A percentile compares a stretch with the other conserved stretches of the same genome.
phyloP scores from a whole-genome alignment of 2,113 vertebrate species.

The Eidolon helvum region DNA sequence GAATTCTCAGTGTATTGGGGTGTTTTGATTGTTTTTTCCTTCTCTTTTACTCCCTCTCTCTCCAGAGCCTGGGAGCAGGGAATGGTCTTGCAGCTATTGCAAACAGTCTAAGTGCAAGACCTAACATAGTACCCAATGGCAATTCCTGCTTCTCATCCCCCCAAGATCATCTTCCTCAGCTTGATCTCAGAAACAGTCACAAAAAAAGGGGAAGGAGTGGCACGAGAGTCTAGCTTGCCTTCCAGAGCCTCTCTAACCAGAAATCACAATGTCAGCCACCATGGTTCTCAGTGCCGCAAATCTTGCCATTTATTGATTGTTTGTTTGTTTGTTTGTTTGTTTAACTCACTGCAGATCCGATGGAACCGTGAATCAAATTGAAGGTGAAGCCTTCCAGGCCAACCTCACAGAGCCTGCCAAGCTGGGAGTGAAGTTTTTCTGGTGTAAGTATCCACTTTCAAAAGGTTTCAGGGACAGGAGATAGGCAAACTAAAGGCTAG shows the following conservation, averaged over 20 bases:
- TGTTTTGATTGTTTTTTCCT: neutral
- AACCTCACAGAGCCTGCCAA: constrained; percentile 91
- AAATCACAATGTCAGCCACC: neutral
- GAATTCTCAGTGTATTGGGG: neutral
- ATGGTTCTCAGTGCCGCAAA: neutral
- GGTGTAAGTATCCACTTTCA: constrained; percentile 83
- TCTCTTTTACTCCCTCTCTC: neutral
- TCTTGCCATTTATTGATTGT: neutral
- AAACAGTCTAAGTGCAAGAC: neutral
- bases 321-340: neutral
- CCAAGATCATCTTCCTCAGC: neutral
- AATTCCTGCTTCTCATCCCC: neutral
- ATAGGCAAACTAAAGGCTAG: neutral
- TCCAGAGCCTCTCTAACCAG: neutral
- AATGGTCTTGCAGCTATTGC: neutral
- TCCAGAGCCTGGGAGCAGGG: neutral
- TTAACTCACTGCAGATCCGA: constrained; percentile 72
- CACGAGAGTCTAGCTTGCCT: neutral
- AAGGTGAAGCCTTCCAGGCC: constrained; percentile 86
- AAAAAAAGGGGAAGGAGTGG: neutral
- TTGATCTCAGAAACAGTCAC: neutral
- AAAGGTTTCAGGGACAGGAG: neutral
- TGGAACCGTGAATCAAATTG: constrained; percentile 85
- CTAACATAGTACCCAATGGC: neutral
- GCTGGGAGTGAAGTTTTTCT: constrained; percentile 89